Base-by-base conservation (phyloP, 1,140 invertebrate genomes). In the Drosophila ficusphila region DNA sequence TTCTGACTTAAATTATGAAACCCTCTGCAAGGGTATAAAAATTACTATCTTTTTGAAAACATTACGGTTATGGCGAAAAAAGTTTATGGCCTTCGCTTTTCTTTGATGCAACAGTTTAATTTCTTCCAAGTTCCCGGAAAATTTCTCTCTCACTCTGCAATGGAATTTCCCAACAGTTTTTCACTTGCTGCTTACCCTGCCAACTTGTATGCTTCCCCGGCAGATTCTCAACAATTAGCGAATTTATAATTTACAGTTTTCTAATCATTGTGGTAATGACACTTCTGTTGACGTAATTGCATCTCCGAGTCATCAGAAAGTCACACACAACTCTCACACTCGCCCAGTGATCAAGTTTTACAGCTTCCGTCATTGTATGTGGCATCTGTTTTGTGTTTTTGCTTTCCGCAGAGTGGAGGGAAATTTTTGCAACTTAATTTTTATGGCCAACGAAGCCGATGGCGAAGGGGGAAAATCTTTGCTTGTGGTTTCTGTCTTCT, bases 361-460 rank as follows among this genome's bases (percentile, higher is more conserved):
- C 71, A 83, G 79, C 81, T 83, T 83, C 79, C 79, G 79, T 75
- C 70, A 75, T 36, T 47, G 44, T 46, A 36, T 57, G 38, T 57
- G 69, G 53, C 73, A 76, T 76, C 77, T 81, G 53, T 23, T 34
- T 14, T 61, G 25, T 56, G 60, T 77, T 57, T 74, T 57, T 58
- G 38, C 62, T 62, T 60, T 47, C 53, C 52, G 47, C 47, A 51
- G 33, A 49, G 67, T 60, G 36, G 34, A 9, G 68, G 39, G 47
- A 72, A 33, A 72, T 72, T 75, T 75, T 79, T 83, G 79, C 79
- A 85, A 79, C 70, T 82, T 82, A 79, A 75, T 82, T 85, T 79
- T 85, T 85, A 85, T 76, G 76, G 14, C 52, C 44, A 56, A 47
- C 75, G 57, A 38, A 67, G 31, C 42, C 36, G 52, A 3, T n/a